A percentile compares a stretch with the other conserved stretches of the same genome.
These are phyloP conservation scores for Brassicogethes aeneus DNA, from an alignment of 2,888 invertebrate genomes.

Conservation along the genomic window DNA sequence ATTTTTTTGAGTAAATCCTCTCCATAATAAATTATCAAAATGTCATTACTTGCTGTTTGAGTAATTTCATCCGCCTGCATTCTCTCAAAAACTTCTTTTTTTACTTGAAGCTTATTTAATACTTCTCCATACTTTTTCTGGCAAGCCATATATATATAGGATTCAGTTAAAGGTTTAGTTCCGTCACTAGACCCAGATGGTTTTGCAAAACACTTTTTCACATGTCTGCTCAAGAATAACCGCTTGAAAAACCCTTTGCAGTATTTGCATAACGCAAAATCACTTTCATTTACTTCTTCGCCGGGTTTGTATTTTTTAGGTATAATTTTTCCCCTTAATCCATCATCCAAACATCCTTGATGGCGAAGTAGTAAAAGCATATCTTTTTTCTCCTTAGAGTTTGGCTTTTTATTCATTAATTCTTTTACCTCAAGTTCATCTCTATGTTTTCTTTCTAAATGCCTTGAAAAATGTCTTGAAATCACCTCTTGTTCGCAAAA, in stretches of 20 bases:
- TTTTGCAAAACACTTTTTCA: background rate
- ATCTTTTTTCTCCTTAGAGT: background rate
- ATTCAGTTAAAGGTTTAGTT: conserved; percentile 3
- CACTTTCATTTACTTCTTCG: conserved; percentile 3
- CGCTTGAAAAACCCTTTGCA: background rate
- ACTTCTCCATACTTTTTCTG: conserved; percentile 9
- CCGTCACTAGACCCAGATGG: background rate
- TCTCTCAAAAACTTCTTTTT: conserved; percentile 7
- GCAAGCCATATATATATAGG: conserved; percentile 6
- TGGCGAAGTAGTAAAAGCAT: background rate
- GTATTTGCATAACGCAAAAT: conserved; percentile 6
- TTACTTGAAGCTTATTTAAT: conserved; percentile 6
- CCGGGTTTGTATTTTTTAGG: conserved; percentile 6
- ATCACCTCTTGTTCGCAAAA: conserved; percentile 2
- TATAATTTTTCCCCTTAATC: conserved; percentile 1
- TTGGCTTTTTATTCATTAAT: background rate
- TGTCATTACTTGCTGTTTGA: conserved; percentile 7
- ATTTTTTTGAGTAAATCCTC: conserved; percentile 8
- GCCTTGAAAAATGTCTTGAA: conserved; percentile 1
- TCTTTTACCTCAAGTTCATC: background rate
- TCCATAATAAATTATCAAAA: conserved; percentile 8
- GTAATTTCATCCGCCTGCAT: conserved; percentile 7
- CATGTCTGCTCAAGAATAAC: background rate
- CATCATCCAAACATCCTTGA: conserved; percentile 1
- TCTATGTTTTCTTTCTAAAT: conserved; percentile 3